Evolutionary conservation across 2,113 vertebrate genomes (phyloP), one percentile per base, ranked within the genome.

Genomic region (Notothenia coriiceps): DNA sequence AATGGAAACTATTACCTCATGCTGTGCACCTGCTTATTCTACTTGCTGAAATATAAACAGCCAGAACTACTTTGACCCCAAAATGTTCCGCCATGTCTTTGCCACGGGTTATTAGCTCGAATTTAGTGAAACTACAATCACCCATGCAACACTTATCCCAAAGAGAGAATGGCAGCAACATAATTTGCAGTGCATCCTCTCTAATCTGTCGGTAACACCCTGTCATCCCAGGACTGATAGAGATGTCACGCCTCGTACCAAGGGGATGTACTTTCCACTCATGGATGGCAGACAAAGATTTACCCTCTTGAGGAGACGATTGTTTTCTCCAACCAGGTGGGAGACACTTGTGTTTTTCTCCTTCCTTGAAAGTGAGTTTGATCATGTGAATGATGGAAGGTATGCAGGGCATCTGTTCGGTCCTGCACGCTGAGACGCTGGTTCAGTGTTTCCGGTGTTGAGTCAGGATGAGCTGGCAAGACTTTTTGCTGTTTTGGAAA

Each of bases 321-420:
- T 63, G 62, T 77, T 64, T 62, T 74, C 77, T 83, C 59, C 61
- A 79, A 64, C 77, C 78, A 76, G 83, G 82, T 79, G 84, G 73
- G 59, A 74, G 72, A 82, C 49, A 29, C 60, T 43, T 84, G 82
- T 74, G 75, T 55, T 78, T 78, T 71, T 60, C 44, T 66, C 10
- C 9, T 43, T 56, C 18, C 43, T 71, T 63, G 9, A 64, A 77
- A 74, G 70, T 13, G 59, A 69, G 49, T 73, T 60, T 3, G 57
- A 59, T 84, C 35, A 62, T 0, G 8, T 51, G 51, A 46, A 69
- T 49, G 77, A 85, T 91, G 89, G 89, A 92, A 89, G 77, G 80
- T 86, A 92, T 93, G 89, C 65, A 8, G 54, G 79, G 87, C 86
- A 88, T 77, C 88, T 88, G 88, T 84, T 49, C 68, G 83, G 50